Evolutionary conservation across 2,888 invertebrate genomes (phyloP).

Genomic region (Hybos culiciformis): DNA sequence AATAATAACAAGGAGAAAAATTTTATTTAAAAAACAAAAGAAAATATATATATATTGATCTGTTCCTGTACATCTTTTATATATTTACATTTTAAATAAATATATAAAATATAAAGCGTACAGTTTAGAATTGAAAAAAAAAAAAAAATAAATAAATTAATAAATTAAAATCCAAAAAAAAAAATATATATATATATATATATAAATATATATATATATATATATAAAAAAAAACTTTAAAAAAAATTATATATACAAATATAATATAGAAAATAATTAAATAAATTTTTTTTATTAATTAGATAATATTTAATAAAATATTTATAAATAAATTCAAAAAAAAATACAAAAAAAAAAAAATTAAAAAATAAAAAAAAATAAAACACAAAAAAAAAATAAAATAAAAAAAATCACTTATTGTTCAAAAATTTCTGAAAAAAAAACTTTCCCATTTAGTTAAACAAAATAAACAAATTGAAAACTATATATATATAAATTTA

Average conservation of each 20-base stretch:
- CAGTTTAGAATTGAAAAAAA: too few relatives aligned
- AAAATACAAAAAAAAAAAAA: conserved; percentile 1
- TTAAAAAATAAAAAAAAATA: conserved; percentile 12
- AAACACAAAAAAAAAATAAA: conserved; percentile 9
- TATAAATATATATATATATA: not conserved
- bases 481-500: conserved; percentile 11
- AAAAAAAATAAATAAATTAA: not conserved
- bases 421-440: conserved; percentile 13
- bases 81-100: too few relatives aligned
- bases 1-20: too few relatives aligned
- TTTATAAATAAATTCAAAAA: conserved; percentile 11
- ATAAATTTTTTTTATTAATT: too few relatives aligned
- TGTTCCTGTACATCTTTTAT: too few relatives aligned
- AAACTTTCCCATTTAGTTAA: conserved; percentile 1
- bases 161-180: not conserved
- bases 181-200: not conserved
- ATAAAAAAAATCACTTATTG: conserved; percentile 6
- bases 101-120: too few relatives aligned
- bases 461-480: conserved; percentile 10
- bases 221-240: too few relatives aligned
- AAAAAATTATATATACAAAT: too few relatives aligned
- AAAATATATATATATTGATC: too few relatives aligned
- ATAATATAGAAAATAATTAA: too few relatives aligned
- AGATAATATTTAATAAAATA: too few relatives aligned
- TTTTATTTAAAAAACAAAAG: too few relatives aligned